These are phyloP conservation scores for Alethe diademata DNA, from an alignment of 2,113 vertebrate species.

Conservation along the genomic window DNA sequence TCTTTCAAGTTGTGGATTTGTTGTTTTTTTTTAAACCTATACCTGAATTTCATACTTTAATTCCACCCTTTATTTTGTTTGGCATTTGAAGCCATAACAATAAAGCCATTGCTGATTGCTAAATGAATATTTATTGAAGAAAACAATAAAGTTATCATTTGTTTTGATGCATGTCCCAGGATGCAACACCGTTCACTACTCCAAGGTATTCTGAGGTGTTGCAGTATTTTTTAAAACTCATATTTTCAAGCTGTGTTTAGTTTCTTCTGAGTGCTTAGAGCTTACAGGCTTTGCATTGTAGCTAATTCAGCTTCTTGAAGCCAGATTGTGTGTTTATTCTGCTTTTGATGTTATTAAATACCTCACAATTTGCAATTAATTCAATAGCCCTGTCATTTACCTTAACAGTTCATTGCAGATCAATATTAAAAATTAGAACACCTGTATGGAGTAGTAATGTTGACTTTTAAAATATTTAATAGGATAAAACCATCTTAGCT, in stretches of 20 bases:
- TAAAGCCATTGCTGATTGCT: neutral
- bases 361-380: neutral
- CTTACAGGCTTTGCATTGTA: neutral
- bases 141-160: neutral
- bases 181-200: neutral
- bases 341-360: neutral
- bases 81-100: neutral
- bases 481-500: neutral
- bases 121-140: neutral
- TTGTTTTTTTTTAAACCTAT: neutral
- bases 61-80: neutral
- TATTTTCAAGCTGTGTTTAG: neutral
- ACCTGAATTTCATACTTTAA: neutral
- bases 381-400: neutral
- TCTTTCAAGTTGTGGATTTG: neutral
- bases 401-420: neutral
- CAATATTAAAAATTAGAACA: neutral
- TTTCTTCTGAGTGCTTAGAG: neutral
- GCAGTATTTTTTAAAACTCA: neutral
- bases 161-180: neutral
- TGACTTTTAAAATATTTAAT: neutral
- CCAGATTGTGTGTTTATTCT: neutral
- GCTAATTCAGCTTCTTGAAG: neutral
- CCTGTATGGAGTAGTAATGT: neutral
- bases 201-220: neutral